Base-by-base conservation (phyloP, 2,888 invertebrate species). In the Rotaria magnacalcarata region DNA sequence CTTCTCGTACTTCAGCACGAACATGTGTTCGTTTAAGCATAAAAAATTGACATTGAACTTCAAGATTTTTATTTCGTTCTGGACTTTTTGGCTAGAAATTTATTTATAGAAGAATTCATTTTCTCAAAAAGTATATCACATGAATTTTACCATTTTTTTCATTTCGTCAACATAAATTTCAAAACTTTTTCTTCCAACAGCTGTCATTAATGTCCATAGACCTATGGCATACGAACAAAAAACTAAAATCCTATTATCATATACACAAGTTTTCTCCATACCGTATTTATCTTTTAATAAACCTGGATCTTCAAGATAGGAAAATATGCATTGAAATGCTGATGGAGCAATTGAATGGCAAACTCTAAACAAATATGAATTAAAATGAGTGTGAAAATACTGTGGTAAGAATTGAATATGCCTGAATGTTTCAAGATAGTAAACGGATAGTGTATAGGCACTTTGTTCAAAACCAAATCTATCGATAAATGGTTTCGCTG, bases 21-120 rank as follows among this genome's bases (percentile, higher is more conserved):
- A 96, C 95, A 90, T 98, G 96, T 91, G 98, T 99, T 92, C 99
- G 99, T 91, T 96, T 95, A 34, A 99, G 96, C 85, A 99, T 92
- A 14, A 99, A 93, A 89, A 97, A 96, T 91, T 97, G 97, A 0
- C 97, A 96, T 91, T 98, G 97, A 24, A 94, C 94, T 89, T 97
- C 97, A 19, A 99, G 92, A 88, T 97, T 96, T n/a, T 93, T 93
- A 90, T 98, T 97, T 0, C 96, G 93, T 1, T 94, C 94, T 14
- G 43, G 75, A 43, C 56, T 85, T 56, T 60, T 43, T 14, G 85
- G 85, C 60, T 80, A 85, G 27, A 11, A 54, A 80, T 34, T 34
- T 34, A 34, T 34, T 34, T 34, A 34, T 34, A 34, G 34, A 34
- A 34, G 1, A 34, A 74, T 60, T 43, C 47, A 84, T 14, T 34